These are phyloP conservation scores for Ashinkailepas kermadecensis DNA, from an alignment of 2,888 invertebrate species.

Conservation along the genomic window DNA sequence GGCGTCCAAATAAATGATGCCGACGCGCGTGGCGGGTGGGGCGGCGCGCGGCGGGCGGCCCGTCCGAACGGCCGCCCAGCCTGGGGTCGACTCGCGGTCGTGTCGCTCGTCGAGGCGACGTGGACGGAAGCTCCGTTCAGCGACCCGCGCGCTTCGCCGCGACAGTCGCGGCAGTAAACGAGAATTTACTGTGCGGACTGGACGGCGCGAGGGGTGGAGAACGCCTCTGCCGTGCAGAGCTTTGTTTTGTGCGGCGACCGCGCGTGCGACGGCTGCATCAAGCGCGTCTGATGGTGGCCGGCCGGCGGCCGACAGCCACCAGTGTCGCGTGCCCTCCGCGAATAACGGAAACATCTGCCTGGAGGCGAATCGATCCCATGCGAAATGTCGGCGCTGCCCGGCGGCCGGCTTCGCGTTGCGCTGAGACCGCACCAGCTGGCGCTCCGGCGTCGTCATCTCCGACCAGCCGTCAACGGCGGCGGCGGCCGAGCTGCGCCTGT, in stretches of 20 bases:
- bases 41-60: background rate
- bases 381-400: background rate
- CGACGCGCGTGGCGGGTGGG: too few relatives aligned
- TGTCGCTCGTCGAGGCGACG: background rate
- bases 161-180: too few relatives aligned
- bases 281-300: background rate
- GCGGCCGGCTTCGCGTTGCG: background rate
- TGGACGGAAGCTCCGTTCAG: too few relatives aligned
- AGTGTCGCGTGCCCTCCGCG: background rate
- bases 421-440: background rate
- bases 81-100: background rate
- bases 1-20: conserved; percentile 3
- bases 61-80: background rate
- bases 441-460: background rate
- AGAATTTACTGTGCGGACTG: too few relatives aligned
- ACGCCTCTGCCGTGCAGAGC: too few relatives aligned
- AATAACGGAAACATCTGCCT: background rate
- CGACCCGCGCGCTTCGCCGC: too few relatives aligned
- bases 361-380: background rate
- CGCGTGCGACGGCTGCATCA: background rate
- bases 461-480: too few relatives aligned
- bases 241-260: too few relatives aligned
- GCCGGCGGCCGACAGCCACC: background rate
- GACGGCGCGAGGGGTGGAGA: too few relatives aligned
- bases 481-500: background rate